Base-by-base conservation (phyloP, 2,888 invertebrate genomes). In the Allolobophora icterica region DNA sequence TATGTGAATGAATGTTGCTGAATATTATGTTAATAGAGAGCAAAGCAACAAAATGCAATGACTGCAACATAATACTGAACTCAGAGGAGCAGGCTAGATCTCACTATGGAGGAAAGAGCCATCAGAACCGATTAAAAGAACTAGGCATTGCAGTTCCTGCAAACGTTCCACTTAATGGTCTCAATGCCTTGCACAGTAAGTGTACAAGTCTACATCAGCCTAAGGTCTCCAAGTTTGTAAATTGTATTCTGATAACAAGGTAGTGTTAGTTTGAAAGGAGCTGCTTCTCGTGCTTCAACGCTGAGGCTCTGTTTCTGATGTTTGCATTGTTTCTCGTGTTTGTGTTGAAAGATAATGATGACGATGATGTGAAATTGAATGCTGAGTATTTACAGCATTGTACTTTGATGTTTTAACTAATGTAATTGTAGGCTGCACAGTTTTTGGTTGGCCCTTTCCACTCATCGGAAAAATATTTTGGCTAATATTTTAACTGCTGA, bases 101-200 rank as follows among this genome's bases (percentile, higher is more conserved):
- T 71, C 71, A 71, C n/a, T 71, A 71, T n/a, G 71, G 71, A 6
- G 71, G 71, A 71, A 71, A 71, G 11, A 30, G n/a, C n/a, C 71
- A 71, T 71, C 71, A 71, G 71, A 71, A 71, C n/a, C 71, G 71
- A 71, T 71, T 71, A 71, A 71, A 71, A 17, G 71, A 71, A 71
- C n/a, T 71, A 8, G 71, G 71, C 71, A 71, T 71, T n/a, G 11
- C 71, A n/a, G 71, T 71, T 71, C 71, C 71, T 71, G 71, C 30
- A n/a, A n/a, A 71, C 11, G 11, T 71, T 71, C n/a, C 71, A 30
- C 71, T 71, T 71, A 71, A 71, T n/a, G 13, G 71, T 71, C 71
- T n/a, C 30, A n/a, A 71, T n/a, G 71, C n/a, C 0, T 71, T 13
- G 13, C 71, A 71, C 11, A n/a, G 71, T 71, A 71, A 71, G 71